A percentile compares a stretch with the other conserved stretches of the same genome.
Conservation (phyloP, 1,140 invertebrate species). For the Drosophila neocordata region DNA sequence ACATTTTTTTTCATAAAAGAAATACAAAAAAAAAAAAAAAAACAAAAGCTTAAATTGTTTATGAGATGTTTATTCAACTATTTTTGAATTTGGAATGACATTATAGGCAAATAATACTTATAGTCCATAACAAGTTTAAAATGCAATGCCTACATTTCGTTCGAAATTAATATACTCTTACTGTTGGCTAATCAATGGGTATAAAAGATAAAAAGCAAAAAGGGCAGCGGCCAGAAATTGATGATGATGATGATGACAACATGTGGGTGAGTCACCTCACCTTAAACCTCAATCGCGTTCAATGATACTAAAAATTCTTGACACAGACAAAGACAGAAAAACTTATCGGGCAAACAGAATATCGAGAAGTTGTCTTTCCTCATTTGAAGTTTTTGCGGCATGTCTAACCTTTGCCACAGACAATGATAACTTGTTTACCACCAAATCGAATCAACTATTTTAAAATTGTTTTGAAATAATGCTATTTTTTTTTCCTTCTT, state of each 20-base stretch:
- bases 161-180: too few species aligned
- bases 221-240: conserved; percentile 59
- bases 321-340: conserved; percentile 35
- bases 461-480: conserved; percentile 35
- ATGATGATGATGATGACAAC: conserved; percentile 26
- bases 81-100: too few species aligned
- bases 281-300: conserved; percentile 4
- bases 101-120: too few species aligned
- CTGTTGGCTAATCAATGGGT: too few species aligned
- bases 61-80: background rate
- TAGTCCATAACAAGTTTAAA: too few species aligned
- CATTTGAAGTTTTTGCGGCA: conserved; percentile 47
- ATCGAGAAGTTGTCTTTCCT: conserved; percentile 23
- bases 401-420: conserved; percentile 50
- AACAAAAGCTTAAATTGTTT: too few species aligned
- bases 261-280: conserved; percentile 39
- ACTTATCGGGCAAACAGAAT: conserved; percentile 35
- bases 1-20: background rate
- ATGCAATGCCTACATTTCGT: too few species aligned
- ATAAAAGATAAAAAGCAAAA: conserved; percentile 8
- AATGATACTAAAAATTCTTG: conserved; percentile 32
- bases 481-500: conserved; percentile 27
- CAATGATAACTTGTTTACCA: conserved; percentile 59
- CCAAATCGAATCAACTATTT: conserved; percentile 27
- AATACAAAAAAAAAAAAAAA: too few species aligned